A percentile compares a stretch with the other conserved stretches of the same genome.
Evolutionary conservation across 1,140 invertebrate species (phyloP).

Genomic region (Conopomorpha cramerella): DNA sequence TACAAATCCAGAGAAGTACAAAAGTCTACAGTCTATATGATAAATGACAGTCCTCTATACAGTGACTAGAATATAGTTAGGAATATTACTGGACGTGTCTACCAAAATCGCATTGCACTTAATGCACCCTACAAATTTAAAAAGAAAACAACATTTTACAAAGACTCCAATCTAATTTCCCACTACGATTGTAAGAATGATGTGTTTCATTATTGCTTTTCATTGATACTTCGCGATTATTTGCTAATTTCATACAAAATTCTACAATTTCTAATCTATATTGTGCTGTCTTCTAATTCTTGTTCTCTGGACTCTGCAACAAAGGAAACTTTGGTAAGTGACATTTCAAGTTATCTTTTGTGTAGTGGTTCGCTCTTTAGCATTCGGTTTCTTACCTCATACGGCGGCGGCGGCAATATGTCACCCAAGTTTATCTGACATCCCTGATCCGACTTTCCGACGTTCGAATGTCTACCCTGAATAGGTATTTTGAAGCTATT

Average conservation of each 20-base stretch:
- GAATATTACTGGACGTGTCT: conserved; percentile 43
- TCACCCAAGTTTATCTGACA: conserved; percentile 60
- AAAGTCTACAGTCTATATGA: too few species aligned
- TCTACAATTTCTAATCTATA: too few species aligned
- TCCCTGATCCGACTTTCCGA: conserved; percentile 44
- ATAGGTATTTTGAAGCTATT: conserved; percentile 58
- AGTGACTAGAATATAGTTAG: conserved; percentile 51
- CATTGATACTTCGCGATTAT: too few species aligned
- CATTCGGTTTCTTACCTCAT: conserved; percentile 55
- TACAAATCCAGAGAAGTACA: too few species aligned
- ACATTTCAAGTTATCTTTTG: too few species aligned
- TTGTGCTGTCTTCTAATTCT: too few species aligned
- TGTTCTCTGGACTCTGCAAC: not conserved
- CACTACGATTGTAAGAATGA: too few species aligned
- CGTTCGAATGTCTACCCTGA: conserved; percentile 42
- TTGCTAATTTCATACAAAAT: too few species aligned
- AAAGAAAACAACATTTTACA: too few species aligned
- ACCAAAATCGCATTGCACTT: conserved; percentile 34
- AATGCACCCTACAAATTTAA: conserved; percentile 20
- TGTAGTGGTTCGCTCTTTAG: too few species aligned
- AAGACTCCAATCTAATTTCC: too few species aligned
- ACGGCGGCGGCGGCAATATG: conserved; percentile 53
- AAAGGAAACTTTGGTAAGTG: too few species aligned
- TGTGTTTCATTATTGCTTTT: not conserved
- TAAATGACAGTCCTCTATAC: conserved; percentile 48